Evolutionary conservation across 2,113 vertebrate species (phyloP).

Genomic region (Excalfactoria chinensis): DNA sequence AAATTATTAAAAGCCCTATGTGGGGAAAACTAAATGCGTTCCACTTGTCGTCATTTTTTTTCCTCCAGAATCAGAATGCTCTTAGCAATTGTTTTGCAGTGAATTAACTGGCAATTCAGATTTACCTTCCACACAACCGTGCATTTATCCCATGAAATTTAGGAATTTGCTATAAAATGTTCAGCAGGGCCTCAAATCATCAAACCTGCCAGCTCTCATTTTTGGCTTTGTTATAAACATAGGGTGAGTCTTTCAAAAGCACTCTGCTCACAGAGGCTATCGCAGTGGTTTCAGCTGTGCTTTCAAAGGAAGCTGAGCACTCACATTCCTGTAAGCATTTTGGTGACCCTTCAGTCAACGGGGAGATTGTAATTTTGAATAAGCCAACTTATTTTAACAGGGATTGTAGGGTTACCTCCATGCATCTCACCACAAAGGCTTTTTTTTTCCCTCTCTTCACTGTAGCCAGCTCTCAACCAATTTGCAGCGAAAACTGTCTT

Average conservation of each 20-base stretch:
- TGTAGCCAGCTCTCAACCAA: neutral
- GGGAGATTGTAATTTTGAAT: neutral
- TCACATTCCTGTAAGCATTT: neutral
- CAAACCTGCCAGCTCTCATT: slow-evolving; percentile 2
- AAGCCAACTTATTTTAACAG: neutral
- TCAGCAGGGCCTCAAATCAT: neutral
- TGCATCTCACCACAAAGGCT: neutral
- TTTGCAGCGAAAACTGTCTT: slow-evolving; percentile 21
- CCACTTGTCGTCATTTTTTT: neutral
- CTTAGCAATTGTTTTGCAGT: neutral
- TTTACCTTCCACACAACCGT: slow-evolving; percentile 21
- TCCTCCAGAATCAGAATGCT: neutral
- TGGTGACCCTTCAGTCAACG: neutral
- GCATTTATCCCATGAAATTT: neutral
- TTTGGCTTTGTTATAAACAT: slow-evolving; percentile 43
- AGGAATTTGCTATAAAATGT: slow-evolving; percentile 27
- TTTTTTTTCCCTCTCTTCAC: neutral
- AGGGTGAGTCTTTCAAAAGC: slow-evolving; percentile 43
- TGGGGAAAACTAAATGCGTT: neutral
- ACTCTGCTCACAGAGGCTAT: slow-evolving; percentile 57
- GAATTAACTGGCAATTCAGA: slow-evolving; percentile 42
- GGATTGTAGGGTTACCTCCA: neutral
- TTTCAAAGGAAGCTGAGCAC: slow-evolving; percentile 35
- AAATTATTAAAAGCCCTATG: neutral
- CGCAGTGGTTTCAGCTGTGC: slow-evolving; percentile 54